Evolutionary conservation across 1,140 invertebrate genomes (phyloP).

Genomic region (Pollicipes pollicipes): DNA sequence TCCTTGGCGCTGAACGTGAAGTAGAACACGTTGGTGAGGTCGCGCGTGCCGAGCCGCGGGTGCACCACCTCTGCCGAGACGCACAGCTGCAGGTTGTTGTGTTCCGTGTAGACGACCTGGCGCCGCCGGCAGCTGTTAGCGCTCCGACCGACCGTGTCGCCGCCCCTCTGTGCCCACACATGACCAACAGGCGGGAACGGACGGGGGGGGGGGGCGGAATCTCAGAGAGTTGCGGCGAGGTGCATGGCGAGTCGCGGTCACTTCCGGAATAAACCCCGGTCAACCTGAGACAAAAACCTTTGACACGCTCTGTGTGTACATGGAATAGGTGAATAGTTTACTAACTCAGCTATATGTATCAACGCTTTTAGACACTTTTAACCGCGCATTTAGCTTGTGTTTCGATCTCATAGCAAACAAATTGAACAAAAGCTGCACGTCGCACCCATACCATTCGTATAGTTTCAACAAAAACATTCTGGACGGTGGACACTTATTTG

Average conservation of each 20-base stretch:
- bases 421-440: too few species aligned
- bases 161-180: constrained; percentile 6
- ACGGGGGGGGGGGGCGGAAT: not conserved
- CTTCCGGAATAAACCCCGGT: too few species aligned
- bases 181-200: not conserved
- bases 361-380: too few species aligned
- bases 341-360: too few species aligned
- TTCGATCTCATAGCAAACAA: too few species aligned
- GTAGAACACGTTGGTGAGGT: constrained; percentile 57
- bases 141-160: constrained; percentile 1
- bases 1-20: constrained; percentile 44
- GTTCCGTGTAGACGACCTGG: constrained; percentile 47
- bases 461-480: too few species aligned
- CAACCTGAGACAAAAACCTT: not conserved
- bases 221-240: not conserved
- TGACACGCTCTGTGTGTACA: too few species aligned
- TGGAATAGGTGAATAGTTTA: too few species aligned
- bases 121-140: constrained; percentile 11
- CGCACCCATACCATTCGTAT: too few species aligned
- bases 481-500: too few species aligned
- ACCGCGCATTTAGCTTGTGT: too few species aligned
- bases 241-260: not conserved
- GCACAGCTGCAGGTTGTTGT: constrained; percentile 39
- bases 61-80: constrained; percentile 50
- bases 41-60: constrained; percentile 33